Evolutionary conservation across 2,888 invertebrate species (phyloP).

Genomic region (Pristionchus exspectatus): DNA sequence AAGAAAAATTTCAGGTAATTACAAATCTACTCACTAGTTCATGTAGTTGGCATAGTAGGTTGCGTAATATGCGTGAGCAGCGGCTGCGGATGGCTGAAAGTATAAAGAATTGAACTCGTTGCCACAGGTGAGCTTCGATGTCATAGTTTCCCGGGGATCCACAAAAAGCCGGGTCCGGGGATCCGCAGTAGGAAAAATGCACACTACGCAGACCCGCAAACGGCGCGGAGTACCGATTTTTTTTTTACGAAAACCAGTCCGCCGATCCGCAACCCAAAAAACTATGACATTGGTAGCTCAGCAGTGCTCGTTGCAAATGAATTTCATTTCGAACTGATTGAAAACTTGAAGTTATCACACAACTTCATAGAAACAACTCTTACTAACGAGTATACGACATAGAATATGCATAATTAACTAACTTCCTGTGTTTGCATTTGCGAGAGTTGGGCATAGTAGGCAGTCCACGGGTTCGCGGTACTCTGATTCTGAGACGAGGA

Average conservation of each 20-base stretch:
- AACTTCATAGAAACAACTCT: too few species aligned
- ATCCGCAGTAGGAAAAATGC: too few species aligned
- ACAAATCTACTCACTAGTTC: slow-evolving; percentile 38
- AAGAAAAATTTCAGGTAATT: background rate
- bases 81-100: slow-evolving; percentile 27
- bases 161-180: too few species aligned
- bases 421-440: slow-evolving; percentile 9
- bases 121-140: too few species aligned
- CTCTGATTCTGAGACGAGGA: background rate
- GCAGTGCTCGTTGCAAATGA: background rate
- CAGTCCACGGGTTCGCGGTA: slow-evolving; percentile 34
- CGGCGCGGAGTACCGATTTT: too few species aligned
- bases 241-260: too few species aligned
- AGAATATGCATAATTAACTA: background rate
- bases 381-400: background rate
- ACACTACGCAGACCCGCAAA: too few species aligned
- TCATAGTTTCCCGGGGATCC: too few species aligned
- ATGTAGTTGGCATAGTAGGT: slow-evolving; percentile 56
- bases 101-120: too few species aligned
- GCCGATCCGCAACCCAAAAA: too few species aligned
- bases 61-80: slow-evolving; percentile 51
- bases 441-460: slow-evolving; percentile 35
- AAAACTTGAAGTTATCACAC: background rate
- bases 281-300: too few species aligned
- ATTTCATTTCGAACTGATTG: background rate